Evolutionary conservation across 2,888 invertebrate species (phyloP).

Genomic region (Tinea pellionella): DNA sequence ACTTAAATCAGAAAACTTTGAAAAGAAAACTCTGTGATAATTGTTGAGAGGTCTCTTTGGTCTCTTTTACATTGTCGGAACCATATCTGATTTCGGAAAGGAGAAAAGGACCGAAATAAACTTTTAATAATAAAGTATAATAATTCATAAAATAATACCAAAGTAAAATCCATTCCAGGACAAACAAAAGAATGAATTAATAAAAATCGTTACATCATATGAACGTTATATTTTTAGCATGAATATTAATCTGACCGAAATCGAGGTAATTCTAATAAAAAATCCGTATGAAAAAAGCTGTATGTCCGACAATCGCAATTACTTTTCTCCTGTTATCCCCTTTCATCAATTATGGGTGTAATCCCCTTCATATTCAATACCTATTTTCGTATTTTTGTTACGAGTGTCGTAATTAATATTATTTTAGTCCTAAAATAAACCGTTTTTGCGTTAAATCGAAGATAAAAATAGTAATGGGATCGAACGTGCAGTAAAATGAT

Average conservation of each 20-base stretch:
- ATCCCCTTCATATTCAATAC: constrained; percentile 3
- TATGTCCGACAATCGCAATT: not conserved
- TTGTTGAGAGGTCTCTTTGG: no score
- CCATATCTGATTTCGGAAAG: no score
- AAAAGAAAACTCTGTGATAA: no score
- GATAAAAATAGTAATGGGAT: no score
- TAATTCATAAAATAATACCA: no score
- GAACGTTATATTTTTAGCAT: not conserved
- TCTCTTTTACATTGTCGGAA: no score
- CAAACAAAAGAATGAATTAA: not conserved
- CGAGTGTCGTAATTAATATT: not conserved
- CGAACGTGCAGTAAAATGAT: no score
- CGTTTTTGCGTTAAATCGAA: no score
- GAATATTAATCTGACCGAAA: not conserved
- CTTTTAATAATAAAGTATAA: no score
- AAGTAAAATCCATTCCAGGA: not conserved
- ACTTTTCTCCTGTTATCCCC: not conserved
- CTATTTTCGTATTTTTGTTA: not conserved
- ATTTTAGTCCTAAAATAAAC: no score
- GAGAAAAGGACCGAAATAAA: no score
- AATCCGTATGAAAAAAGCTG: not conserved
- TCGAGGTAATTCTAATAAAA: not conserved
- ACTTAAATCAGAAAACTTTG: no score
- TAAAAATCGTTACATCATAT: not conserved
- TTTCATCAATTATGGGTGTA: constrained; percentile 3